Percentiles rank a stretch among this genome's conserved stretches.
phyloP scores from a whole-genome alignment of 2,113 vertebrate species.

The Mesoclemmys tuberculata region DNA sequence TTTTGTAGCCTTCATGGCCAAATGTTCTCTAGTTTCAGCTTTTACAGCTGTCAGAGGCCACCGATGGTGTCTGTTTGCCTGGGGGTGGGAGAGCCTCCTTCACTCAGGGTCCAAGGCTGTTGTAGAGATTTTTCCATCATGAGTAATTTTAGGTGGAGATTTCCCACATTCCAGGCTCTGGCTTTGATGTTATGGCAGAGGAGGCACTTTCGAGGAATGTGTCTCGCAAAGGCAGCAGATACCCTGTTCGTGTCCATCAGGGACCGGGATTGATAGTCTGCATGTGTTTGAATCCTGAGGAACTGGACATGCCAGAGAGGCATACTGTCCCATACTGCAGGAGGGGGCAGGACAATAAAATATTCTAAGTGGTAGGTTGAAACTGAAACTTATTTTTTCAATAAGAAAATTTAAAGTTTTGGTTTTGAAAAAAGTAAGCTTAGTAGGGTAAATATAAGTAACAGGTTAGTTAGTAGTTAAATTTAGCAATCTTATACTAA shows the following conservation, averaged over 20 bases:
- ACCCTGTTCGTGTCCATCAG: not conserved
- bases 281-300: not conserved
- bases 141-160: not conserved
- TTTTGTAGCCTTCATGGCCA: not conserved
- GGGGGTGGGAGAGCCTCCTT: not conserved
- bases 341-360: too few relatives aligned
- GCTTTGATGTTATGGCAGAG: not conserved
- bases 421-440: too few relatives aligned
- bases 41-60: not conserved
- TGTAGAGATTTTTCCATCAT: not conserved
- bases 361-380: not conserved
- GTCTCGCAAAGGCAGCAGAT: not conserved
- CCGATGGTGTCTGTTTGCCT: not conserved
- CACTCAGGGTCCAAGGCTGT: not conserved
- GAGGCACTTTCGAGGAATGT: not conserved
- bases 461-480: not conserved
- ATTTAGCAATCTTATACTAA: not conserved
- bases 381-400: not conserved
- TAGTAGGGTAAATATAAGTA: not conserved
- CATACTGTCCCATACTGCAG: not conserved
- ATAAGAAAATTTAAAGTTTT: not conserved
- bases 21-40: not conserved
- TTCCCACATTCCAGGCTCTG: not conserved
- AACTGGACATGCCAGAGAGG: not conserved
- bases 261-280: not conserved